Percentiles rank a stretch among this genome's conserved stretches.
phyloP scores from a whole-genome alignment of 2,888 invertebrate genomes.

The Rhamphomyia laevipes region DNA sequence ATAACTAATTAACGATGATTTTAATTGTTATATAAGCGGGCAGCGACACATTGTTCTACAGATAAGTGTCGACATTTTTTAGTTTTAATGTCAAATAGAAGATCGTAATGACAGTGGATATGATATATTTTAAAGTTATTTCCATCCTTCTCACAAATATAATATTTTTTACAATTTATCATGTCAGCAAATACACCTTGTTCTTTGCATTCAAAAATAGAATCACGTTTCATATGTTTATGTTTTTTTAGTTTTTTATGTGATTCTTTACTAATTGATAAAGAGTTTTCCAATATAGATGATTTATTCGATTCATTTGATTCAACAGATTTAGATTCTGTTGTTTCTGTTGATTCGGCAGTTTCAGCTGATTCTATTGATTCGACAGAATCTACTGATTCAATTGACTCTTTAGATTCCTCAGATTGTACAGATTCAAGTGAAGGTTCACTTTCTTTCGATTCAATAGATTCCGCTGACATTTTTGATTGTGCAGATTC shows the following conservation, averaged over 20 bases:
- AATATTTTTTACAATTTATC: slow-evolving; percentile 16
- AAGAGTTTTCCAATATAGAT: no score
- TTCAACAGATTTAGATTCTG: slow-evolving; percentile 2
- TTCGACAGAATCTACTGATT: neutral
- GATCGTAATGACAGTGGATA: slow-evolving; percentile 11
- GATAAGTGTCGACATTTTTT: slow-evolving; percentile 4
- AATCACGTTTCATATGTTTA: neutral
- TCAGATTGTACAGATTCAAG: neutral
- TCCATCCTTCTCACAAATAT: slow-evolving; percentile 11
- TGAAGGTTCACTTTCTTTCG: neutral
- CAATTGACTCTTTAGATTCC: neutral
- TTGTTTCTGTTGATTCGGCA: neutral
- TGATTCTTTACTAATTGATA: no score
- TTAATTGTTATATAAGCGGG: no score
- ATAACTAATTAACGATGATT: no score
- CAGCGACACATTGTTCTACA: no score
- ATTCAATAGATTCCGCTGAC: neutral
- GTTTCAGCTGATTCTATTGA: neutral
- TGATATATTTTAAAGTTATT: slow-evolving; percentile 8
- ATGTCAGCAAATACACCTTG: slow-evolving; percentile 14
- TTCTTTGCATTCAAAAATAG: slow-evolving; percentile 12
- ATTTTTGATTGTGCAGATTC: neutral
- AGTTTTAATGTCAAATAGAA: slow-evolving; percentile 10
- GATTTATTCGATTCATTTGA: neutral
- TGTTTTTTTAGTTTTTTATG: slow-evolving; percentile 1